Conservation (phyloP, 1,140 invertebrate genomes). For the Rhagoletis zephyria region DNA sequence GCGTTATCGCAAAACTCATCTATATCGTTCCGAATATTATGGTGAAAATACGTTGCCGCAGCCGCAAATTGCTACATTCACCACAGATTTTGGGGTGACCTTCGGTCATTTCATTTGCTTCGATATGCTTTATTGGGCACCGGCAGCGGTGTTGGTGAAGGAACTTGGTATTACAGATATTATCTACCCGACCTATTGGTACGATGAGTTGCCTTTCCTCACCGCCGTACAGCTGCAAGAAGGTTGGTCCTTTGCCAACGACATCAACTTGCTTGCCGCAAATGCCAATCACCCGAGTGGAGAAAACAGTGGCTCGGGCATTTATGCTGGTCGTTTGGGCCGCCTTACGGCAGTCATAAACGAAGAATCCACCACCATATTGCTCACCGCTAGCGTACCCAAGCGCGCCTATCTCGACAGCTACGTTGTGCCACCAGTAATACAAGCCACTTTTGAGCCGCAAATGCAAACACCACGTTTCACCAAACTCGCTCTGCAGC, state of each 20-base stretch:
- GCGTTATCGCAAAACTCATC: constrained; percentile 84
- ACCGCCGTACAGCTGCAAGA: constrained; percentile 74
- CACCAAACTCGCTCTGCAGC: constrained; percentile 60
- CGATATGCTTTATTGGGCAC: constrained; percentile 82
- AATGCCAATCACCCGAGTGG: constrained; percentile 70
- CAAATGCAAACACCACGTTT: constrained; percentile 54
- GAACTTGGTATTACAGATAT: constrained; percentile 76
- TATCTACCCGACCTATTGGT: constrained; percentile 81
- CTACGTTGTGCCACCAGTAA: constrained; percentile 26
- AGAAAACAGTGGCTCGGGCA: constrained; percentile 73
- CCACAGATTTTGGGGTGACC: constrained; percentile 81
- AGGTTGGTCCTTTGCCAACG: constrained; percentile 75
- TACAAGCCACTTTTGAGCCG: constrained; percentile 57
- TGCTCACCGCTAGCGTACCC: constrained; percentile 65
- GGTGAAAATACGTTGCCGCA: constrained; percentile 54
- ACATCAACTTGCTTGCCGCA: constrained; percentile 75
- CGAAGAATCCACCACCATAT: constrained; percentile 61
- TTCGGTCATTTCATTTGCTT: constrained; percentile 85
- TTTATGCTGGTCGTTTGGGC: constrained; percentile 73
- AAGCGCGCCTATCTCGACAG: constrained; percentile 68
- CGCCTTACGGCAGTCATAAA: constrained; percentile 62
- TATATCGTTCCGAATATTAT: constrained; percentile 72
- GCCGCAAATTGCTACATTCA: constrained; percentile 73
- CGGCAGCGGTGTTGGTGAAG: constrained; percentile 72
- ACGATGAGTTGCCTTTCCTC: constrained; percentile 81